Conservation (phyloP, 2,888 invertebrate genomes). For the Parnassius smintheus region DNA sequence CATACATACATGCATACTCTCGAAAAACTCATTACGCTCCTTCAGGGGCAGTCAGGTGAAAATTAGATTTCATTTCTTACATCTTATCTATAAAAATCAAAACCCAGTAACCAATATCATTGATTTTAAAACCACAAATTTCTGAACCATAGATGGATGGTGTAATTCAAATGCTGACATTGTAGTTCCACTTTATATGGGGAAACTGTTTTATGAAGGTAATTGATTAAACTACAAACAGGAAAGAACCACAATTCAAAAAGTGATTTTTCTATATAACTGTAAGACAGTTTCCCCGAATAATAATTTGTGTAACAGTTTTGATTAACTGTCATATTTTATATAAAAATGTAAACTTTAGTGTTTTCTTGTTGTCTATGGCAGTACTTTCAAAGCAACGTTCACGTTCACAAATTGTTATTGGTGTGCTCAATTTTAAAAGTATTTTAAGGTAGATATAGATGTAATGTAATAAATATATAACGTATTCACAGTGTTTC, state of each 20-base stretch:
- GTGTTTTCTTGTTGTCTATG: not conserved
- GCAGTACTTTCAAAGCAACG: not conserved
- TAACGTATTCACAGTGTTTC: not conserved
- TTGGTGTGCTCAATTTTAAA: constrained; percentile 43
- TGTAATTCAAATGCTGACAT: constrained; percentile 27
- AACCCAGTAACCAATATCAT: no score
- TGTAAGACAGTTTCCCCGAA: not conserved
- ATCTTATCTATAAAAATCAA: no score
- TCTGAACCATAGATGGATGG: no score
- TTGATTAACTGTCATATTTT: not conserved
- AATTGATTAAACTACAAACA: no score
- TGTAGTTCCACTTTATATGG: not conserved
- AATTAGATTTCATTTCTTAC: no score
- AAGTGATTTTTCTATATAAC: not conserved
- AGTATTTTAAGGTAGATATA: constrained; percentile 20
- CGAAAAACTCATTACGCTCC: no score
- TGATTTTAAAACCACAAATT: no score
- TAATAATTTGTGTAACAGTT: not conserved
- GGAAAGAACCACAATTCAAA: no score
- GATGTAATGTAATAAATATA: constrained; percentile 4
- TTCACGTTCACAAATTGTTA: constrained; percentile 18
- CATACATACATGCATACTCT: no score
- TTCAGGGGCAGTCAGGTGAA: no score
- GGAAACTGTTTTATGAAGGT: not conserved
- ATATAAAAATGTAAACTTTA: not conserved